Evolutionary conservation across 2,113 vertebrate genomes (phyloP).

Genomic region (Azemiops feae): DNA sequence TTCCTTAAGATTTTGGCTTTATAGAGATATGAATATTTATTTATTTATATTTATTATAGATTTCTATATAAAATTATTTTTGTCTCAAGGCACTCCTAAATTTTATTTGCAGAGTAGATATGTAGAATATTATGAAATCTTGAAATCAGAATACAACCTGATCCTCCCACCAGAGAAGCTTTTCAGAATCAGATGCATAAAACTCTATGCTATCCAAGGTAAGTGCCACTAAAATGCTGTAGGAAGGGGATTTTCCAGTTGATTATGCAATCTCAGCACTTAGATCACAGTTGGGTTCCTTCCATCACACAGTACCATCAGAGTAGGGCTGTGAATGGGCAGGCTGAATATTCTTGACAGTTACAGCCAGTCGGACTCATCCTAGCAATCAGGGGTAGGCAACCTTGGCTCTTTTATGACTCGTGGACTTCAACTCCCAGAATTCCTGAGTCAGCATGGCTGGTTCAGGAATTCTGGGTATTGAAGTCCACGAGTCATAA

Average conservation of each 20-base stretch:
- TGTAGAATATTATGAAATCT: slow-evolving; percentile 88
- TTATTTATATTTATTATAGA: neutral
- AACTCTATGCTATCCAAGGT: slow-evolving; percentile 88
- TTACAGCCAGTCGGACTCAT: neutral
- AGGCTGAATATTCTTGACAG: neutral
- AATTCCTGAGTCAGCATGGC: too few relatives aligned
- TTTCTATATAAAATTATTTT: neutral
- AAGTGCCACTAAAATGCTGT: slow-evolving; percentile 49
- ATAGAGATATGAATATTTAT: neutral
- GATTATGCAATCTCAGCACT: neutral
- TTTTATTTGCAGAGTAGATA: slow-evolving; percentile 85
- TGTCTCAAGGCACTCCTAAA: slow-evolving; percentile 25
- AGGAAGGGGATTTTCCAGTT: neutral
- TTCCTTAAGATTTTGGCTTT: neutral
- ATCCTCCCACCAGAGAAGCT: slow-evolving; percentile 79
- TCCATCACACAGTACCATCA: neutral
- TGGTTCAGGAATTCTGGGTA: too few relatives aligned
- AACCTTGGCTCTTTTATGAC: too few relatives aligned
- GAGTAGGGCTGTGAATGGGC: neutral
- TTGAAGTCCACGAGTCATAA: too few relatives aligned
- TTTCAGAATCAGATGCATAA: slow-evolving; percentile 80
- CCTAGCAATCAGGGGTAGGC: too few relatives aligned
- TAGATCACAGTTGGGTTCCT: neutral
- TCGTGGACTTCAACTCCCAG: too few relatives aligned
- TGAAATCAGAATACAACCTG: slow-evolving; percentile 83